Conservation (phyloP, 2,113 vertebrate species). For the Lasiurus borealis region DNA sequence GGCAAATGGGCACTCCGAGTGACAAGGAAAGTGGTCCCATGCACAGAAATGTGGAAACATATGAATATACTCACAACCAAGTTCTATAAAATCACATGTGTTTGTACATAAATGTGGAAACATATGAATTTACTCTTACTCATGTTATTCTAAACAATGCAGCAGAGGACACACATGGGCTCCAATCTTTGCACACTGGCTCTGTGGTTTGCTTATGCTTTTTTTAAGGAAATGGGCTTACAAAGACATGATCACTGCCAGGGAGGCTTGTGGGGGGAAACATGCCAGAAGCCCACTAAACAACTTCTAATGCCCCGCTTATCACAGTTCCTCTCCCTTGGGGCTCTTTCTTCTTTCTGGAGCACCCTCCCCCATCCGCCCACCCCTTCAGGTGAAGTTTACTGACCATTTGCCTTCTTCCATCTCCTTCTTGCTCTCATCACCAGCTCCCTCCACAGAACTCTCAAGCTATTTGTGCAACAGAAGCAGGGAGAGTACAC, state of each 20-base stretch:
- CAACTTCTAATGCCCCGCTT: not conserved
- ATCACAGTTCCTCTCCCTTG: not conserved
- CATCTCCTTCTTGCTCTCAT: no score
- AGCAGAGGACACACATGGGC: not conserved
- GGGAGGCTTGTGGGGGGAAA: no score
- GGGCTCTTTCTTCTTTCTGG: no score
- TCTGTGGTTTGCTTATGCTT: not conserved
- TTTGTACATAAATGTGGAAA: not conserved
- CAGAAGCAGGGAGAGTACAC: accelerated
- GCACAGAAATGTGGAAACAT: not conserved
- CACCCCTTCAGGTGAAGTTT: not conserved
- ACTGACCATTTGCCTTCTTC: accelerated
- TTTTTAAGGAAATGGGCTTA: not conserved
- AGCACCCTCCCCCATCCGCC: not conserved
- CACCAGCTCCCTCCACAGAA: not conserved
- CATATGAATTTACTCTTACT: not conserved
- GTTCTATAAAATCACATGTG: no score
- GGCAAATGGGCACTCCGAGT: not conserved
- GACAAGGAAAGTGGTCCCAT: not conserved
- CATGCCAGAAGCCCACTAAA: not conserved
- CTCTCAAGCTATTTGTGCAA: no score
- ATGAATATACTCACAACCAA: not conserved
- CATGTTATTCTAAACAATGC: not conserved
- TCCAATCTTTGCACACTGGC: not conserved
- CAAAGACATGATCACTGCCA: not conserved